phyloP scores from a whole-genome alignment of 2,888 invertebrate species.

The Erpobdella octoculata region DNA sequence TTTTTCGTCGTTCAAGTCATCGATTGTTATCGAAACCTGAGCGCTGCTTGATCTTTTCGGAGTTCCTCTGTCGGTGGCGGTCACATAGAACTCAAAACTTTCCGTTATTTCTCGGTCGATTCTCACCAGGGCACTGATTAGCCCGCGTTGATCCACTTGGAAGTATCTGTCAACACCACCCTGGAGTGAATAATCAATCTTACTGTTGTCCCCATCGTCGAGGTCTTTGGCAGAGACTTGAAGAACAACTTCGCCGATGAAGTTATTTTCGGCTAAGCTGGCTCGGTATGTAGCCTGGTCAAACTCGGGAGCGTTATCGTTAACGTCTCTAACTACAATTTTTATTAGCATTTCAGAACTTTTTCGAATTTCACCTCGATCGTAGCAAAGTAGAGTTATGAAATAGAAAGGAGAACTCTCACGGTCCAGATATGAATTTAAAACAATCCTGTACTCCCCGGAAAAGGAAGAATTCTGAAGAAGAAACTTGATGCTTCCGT shows the following conservation, averaged over 20 bases:
- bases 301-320: conserved; percentile 36
- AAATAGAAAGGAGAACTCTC: conserved; percentile 29
- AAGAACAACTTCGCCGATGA: conserved; percentile 32
- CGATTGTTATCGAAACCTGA: conserved; percentile 29
- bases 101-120: conserved; percentile 81
- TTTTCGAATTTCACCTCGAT: conserved; percentile 29
- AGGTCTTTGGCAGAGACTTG: conserved; percentile 35
- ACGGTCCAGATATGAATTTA: conserved; percentile 28
- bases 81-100: conserved; percentile 66
- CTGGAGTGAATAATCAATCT: conserved; percentile 36
- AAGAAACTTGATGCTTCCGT: conserved; percentile 27
- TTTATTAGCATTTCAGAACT: conserved; percentile 26
- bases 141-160: conserved; percentile 69
- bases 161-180: conserved; percentile 69
- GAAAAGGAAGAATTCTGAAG: conserved; percentile 14
- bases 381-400: conserved; percentile 32
- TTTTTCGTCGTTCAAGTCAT: conserved; percentile 36
- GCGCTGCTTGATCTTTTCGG: conserved; percentile 28
- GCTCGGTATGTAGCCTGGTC: conserved; percentile 29
- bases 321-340: conserved; percentile 32
- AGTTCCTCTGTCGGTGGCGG: conserved; percentile 33
- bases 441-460: conserved; percentile 30
- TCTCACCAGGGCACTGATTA: conserved; percentile 69
- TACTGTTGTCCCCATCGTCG: conserved; percentile 32
- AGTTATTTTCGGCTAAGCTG: conserved; percentile 35